Evolutionary conservation across 2,888 invertebrate genomes (phyloP), one percentile per base, ranked within the genome.

Genomic region (Biston stratarius): DNA sequence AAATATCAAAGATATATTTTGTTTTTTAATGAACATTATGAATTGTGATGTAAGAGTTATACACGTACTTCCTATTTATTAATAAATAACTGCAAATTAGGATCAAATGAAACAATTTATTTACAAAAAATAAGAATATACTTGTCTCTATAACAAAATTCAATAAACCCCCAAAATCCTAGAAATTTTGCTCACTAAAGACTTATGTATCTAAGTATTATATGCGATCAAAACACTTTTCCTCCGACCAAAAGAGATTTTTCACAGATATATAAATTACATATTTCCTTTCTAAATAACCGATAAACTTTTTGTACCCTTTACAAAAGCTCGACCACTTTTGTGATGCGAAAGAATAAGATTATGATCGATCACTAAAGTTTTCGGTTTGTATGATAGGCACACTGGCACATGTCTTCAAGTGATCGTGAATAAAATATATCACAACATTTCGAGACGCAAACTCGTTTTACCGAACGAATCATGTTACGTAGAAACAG

Each of bases 361-460:
- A 60, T 64, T 68, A 56, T 68, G 67, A 68, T 60, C 51, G 55
- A 68, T 68, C 45, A 36, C 33, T 49, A 34, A 68, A 68, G 67
- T 68, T 68, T 63, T 40, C 48, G 61, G 60, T 60, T 59, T 53
- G 51, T 47, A 53, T 52, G 66, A 66, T 62, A 59, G 58, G 58
- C 62, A 34, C 66, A 66, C 62, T 55, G 58, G 58, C 62, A 34
- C 66, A 52, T 58, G 59, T 67, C 67, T 56, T 59, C 53, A 58
- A 38, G 11, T 36, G 58, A 51, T 36, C 57, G 53, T 62, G 51
- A 67, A 61, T 57, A 61, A 65, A 45, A 65, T 55, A 65, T 65
- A 10, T 34, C 53, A 24, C 38, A 53, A 61, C 55, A 55, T 34
- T 65, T 56, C 38, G n/a, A 11, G 45, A 38, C 24, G 49, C 51